Evolutionary conservation across 2,797 vertebrate genomes (phyloP).

Genomic region (Pteropus rufus): DNA sequence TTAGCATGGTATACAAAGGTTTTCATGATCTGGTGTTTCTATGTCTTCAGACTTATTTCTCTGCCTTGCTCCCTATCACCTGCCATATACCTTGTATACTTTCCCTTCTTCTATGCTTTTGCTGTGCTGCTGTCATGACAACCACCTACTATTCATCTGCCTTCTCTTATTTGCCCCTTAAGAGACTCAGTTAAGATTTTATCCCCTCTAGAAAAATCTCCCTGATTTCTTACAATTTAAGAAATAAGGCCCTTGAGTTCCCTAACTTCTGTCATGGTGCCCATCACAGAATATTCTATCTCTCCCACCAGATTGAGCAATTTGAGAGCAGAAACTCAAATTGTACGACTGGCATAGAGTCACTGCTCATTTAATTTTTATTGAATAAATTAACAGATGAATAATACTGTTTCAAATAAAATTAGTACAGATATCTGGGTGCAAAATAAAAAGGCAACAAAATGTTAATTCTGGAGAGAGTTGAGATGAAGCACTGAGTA

Average conservation of each 20-base stretch:
- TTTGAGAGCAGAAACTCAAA: background rate
- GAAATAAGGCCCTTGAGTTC: background rate
- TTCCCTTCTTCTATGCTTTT: background rate
- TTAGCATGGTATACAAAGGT: background rate
- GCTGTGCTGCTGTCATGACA: background rate
- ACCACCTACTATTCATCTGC: background rate
- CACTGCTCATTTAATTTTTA: background rate
- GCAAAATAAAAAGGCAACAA: background rate
- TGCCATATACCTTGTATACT: no score
- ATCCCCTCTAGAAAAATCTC: background rate
- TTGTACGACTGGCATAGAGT: background rate
- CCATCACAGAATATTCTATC: background rate
- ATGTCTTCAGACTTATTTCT: background rate
- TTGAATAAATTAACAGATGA: background rate
- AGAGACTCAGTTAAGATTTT: background rate
- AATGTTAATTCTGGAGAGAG: background rate
- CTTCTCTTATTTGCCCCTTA: background rate
- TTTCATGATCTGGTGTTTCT: background rate
- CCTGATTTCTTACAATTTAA: background rate
- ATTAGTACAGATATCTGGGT: background rate
- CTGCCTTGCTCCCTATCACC: background rate
- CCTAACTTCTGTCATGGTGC: background rate
- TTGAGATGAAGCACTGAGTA: background rate
- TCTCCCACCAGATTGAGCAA: background rate
- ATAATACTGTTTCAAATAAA: background rate